Evolutionary conservation across 2,888 invertebrate species (phyloP), one percentile per base, ranked within the genome.

Genomic region (Podabrus alpinus): DNA sequence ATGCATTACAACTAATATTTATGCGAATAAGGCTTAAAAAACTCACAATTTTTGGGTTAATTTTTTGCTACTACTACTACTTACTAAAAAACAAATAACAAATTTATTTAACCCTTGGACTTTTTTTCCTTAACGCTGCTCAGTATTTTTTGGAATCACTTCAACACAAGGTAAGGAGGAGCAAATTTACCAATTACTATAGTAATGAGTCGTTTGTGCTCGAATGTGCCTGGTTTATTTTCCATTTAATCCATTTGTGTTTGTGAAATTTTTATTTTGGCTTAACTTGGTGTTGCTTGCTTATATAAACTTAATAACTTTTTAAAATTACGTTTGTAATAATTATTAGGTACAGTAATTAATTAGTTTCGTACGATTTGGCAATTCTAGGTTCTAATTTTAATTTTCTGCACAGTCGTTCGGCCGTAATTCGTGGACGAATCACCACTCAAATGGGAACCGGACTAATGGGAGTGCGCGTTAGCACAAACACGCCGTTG

Each of bases 81-180:
- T 7, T 21, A 21, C 21, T 29, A 29, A 29, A 29, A 29, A 29
- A 29, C 68, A 45, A 29, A 19, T 70, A 62, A 70, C 70, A 11
- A 15, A 15, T 66, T 66, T 45, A 25, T 24, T 77, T 77, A 78
- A 78, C 77, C 75, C 71, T 75, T 77, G 75, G 72, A 69, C 77
- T 78, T 80, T 78, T 73, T 83, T 83, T 86, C 83, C 83, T 86
- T 86, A 92, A 91, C 92, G 94, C 94, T 93, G 93, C 94, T 91
- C 95, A 97, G 97, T 95, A 94, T 96, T 92, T 97, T 97, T 94
- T 97, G 97, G 97, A 97, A 96, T 93, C 95, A 97, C 95, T 97
- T 97, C 95, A 97, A 97, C 90, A 94, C 96, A 92, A 97, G 97
- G 97, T 97, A 97, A 97, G 96, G 92, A 88, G 86, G 75, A 19